These are phyloP conservation scores for Hyalella azteca DNA, from an alignment of 2,888 invertebrate genomes.

Conservation along the genomic window DNA sequence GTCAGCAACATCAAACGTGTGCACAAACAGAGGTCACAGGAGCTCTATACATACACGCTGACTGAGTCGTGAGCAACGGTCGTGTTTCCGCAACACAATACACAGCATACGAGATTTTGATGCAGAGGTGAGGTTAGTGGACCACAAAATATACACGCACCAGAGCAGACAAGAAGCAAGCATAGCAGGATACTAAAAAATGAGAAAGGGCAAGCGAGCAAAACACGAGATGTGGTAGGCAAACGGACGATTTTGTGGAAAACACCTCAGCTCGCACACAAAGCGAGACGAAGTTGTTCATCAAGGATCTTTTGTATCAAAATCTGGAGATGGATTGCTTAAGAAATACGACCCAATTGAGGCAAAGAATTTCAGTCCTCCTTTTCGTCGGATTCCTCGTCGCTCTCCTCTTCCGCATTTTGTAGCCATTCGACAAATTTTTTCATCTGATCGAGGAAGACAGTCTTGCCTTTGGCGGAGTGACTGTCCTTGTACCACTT, in stretches of 20 bases:
- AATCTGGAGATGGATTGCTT: constrained; percentile 13
- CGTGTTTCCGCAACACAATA: background rate
- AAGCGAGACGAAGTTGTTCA: background rate
- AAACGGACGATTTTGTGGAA: background rate
- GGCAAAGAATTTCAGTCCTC: background rate
- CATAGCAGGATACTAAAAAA: background rate
- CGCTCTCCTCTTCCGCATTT: constrained; percentile 74
- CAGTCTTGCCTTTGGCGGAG: constrained; percentile 92
- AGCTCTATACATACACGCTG: background rate
- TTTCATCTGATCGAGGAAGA: constrained; percentile 98
- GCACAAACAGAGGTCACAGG: constrained; percentile 20
- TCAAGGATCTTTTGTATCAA: constrained; percentile 1
- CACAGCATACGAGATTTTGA: constrained; percentile 8
- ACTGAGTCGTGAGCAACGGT: background rate
- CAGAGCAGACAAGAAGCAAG: background rate
- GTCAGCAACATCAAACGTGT: constrained; percentile 23
- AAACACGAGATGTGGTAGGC: background rate
- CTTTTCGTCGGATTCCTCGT: constrained; percentile 30
- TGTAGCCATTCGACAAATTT: constrained; percentile 97
- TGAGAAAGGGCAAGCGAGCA: background rate
- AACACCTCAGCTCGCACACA: constrained; percentile 1
- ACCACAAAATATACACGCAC: background rate
- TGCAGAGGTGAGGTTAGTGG: background rate
- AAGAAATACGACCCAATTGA: background rate
- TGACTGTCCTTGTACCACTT: constrained; percentile 96